Conservation (phyloP, 2,797 vertebrate genomes). For the Falco biarmicus region DNA sequence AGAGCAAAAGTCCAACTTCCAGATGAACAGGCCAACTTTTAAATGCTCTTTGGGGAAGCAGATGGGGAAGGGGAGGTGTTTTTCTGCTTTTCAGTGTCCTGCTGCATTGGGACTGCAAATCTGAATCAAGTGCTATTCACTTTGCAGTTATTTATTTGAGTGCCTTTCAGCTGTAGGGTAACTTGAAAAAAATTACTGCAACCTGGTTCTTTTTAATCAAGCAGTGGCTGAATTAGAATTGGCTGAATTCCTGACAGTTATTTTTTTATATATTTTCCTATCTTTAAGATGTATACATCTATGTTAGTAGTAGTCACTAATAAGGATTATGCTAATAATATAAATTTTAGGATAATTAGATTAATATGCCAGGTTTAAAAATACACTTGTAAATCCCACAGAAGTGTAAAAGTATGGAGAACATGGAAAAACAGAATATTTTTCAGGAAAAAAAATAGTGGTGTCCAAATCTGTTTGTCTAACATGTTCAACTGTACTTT, state of each 20-base stretch:
- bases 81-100: background rate
- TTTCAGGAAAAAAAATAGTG: background rate
- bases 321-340: background rate
- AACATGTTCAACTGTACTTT: background rate
- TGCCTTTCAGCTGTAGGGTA: background rate
- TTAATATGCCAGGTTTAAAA: background rate
- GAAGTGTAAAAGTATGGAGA: background rate
- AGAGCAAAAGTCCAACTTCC: background rate
- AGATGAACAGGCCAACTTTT: background rate
- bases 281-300: background rate
- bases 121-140: background rate
- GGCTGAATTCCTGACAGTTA: background rate
- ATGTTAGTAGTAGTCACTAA: background rate
- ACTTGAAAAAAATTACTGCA: background rate
- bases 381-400: background rate
- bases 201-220: background rate
- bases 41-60: background rate
- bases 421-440: background rate
- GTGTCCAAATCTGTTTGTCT: background rate
- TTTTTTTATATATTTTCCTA: background rate
- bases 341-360: background rate
- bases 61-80: fast-evolving
- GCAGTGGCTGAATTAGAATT: background rate
- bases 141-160: background rate
- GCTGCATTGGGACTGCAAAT: background rate